These are phyloP conservation scores for Amblyraja radiata DNA, from an alignment of 2,797 vertebrate species.

Conservation along the genomic window DNA sequence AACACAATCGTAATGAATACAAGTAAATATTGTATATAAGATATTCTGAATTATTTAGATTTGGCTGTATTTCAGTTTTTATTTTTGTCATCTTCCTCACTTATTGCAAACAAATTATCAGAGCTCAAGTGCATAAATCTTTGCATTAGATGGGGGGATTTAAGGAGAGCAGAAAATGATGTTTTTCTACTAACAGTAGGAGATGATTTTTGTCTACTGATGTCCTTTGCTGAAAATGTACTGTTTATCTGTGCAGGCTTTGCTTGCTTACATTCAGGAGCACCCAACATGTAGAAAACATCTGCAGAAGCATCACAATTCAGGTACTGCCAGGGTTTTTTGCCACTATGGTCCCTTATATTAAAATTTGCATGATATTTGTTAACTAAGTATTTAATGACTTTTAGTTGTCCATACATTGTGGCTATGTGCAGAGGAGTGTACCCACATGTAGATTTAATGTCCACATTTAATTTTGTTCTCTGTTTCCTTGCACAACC, in stretches of 20 bases:
- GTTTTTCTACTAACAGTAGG: conserved; percentile 50
- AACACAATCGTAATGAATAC: neutral
- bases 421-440: conserved; percentile 84
- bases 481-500: conserved; percentile 59
- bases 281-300: conserved; percentile 71
- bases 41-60: neutral
- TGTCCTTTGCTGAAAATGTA: conserved; percentile 39
- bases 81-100: neutral
- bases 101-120: neutral
- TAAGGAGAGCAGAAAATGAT: conserved; percentile 56
- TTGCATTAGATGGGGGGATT: conserved; percentile 42
- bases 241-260: neutral
- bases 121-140: neutral
- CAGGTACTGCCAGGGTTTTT: conserved; percentile 83
- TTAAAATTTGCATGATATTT: conserved; percentile 65
- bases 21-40: neutral
- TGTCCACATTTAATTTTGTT: conserved; percentile 65
- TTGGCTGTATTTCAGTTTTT: neutral
- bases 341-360: conserved; percentile 73
- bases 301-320: conserved; percentile 53
- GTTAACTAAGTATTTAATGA: conserved; percentile 75
- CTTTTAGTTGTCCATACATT: conserved; percentile 72
- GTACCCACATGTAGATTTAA: conserved; percentile 71
- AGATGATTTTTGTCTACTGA: conserved; percentile 44
- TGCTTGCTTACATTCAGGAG: conserved; percentile 51